Base-by-base conservation (phyloP, 1,140 invertebrate genomes). In the Brachionus koreanus region DNA sequence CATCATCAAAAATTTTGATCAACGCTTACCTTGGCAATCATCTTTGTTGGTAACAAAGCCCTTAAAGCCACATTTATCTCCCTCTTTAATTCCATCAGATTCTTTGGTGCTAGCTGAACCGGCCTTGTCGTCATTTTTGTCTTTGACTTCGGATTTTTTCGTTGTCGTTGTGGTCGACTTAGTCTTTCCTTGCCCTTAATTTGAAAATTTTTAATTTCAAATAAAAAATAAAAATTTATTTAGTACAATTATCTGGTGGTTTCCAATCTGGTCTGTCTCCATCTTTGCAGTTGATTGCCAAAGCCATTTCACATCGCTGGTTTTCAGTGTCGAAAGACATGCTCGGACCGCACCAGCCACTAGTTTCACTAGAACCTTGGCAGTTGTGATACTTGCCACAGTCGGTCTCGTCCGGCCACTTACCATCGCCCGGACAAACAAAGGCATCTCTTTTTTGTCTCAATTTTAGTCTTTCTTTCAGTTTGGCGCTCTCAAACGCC, bases 281-380 rank as follows among this genome's bases (percentile, higher is more conserved):
- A 72, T 82, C 57, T 52, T 82, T 72, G 42, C 82, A 82, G 25
- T 82, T 46, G 23, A 82, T 52, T 29, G 35, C 23, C 9, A 35
- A 37, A 19, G 65, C 19, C 49, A 82, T 72, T 7, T 82, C 82
- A 42, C 82, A 82, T 29, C 82, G 82, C 49, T 75, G 43, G 35
- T 82, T 49, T 35, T 72, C 82, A 29, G 69, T 46, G 61, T 82
- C 82, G 61, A 65, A 82, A n/a, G 82, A 49, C 82, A 82, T 82
- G 13, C 65, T 65, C 5, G 65, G 63, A 12, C 82, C 82, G 29
- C 82, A 82, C 82, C 82, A 82, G 3, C 82, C 82, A 42, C 57
- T 46, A 1, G 23, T 39, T 13, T 63, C 42, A 13, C 23, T 43
- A 5, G 42, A 35, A 4, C 63, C 65, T 19, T 82, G 57, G 61